phyloP scores from a whole-genome alignment of 2,113 vertebrate genomes.

The Emydocephalus ijimae region DNA sequence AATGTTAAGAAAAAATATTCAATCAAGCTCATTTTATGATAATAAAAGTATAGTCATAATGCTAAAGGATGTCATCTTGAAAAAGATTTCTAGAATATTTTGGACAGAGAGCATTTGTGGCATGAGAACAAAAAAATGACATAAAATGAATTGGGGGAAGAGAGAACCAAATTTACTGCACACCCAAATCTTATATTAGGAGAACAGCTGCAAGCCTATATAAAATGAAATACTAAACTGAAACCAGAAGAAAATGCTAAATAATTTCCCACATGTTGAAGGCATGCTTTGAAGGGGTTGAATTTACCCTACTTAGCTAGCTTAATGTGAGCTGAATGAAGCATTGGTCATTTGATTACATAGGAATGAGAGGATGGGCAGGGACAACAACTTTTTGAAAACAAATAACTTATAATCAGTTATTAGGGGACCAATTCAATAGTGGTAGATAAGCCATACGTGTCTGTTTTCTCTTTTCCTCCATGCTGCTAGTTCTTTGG shows the following conservation, averaged over 20 bases:
- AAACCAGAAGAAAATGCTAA: neutral
- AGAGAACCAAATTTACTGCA: neutral
- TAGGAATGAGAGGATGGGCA: neutral
- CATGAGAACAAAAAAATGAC: neutral
- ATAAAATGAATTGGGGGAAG: neutral
- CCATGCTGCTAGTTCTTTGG: constrained; percentile 97
- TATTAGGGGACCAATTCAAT: neutral
- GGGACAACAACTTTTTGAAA: neutral
- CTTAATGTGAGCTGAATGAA: neutral
- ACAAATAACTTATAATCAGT: neutral
- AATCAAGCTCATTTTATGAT: neutral
- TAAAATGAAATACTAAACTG: neutral
- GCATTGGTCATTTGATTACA: neutral
- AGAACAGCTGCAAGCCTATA: neutral
- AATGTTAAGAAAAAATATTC: neutral
- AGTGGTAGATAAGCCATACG: constrained; percentile 67
- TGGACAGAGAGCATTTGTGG: neutral
- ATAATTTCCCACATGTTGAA: neutral
- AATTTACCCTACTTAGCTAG: neutral
- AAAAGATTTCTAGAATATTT: neutral
- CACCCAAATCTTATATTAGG: neutral
- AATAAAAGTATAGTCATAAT: neutral
- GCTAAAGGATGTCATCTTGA: neutral
- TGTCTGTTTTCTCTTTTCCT: constrained; percentile 95
- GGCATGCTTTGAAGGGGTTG: neutral